A percentile compares a stretch with the other conserved stretches of the same genome.
phyloP scores from a whole-genome alignment of 2,113 vertebrate species.

The Cyrtonyx montezumae region DNA sequence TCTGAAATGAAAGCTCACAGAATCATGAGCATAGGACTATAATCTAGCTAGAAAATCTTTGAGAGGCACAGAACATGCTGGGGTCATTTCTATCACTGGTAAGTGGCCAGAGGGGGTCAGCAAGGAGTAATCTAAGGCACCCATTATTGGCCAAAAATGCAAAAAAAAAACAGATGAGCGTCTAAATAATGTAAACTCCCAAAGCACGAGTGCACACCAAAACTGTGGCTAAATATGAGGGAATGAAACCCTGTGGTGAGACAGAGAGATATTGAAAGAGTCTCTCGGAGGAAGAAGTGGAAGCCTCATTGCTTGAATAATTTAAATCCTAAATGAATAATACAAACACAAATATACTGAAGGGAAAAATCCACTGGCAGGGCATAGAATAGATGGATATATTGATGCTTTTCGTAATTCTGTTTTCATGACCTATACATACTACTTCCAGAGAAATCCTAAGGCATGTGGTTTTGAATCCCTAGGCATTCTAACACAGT shows the following conservation, averaged over 20 bases:
- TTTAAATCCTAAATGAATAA: constrained; percentile 69
- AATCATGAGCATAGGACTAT: not conserved
- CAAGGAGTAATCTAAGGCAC: not conserved
- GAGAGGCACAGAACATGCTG: not conserved
- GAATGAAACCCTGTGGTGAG: constrained; percentile 33
- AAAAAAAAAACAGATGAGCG: not conserved
- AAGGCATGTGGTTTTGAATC: not conserved
- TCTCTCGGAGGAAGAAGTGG: constrained; percentile 34
- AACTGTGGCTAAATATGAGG: not conserved
- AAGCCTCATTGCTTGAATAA: constrained; percentile 55
- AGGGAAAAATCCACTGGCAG: not conserved
- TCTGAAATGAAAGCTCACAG: not conserved
- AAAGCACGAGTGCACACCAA: constrained; percentile 3
- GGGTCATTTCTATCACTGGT: not conserved
- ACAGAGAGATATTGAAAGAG: constrained; percentile 16
- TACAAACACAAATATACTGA: constrained; percentile 61
- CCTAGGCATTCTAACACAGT: not conserved
- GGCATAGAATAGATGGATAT: not conserved
- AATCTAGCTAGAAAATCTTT: not conserved
- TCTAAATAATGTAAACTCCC: constrained; percentile 5
- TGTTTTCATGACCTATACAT: not conserved
- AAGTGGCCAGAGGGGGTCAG: constrained; percentile 35
- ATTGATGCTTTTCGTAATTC: not conserved
- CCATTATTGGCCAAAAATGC: not conserved
- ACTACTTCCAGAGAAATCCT: not conserved